These are phyloP conservation scores for Polypterus bichir DNA, from an alignment of 2,113 vertebrate genomes.

Conservation along the genomic window DNA sequence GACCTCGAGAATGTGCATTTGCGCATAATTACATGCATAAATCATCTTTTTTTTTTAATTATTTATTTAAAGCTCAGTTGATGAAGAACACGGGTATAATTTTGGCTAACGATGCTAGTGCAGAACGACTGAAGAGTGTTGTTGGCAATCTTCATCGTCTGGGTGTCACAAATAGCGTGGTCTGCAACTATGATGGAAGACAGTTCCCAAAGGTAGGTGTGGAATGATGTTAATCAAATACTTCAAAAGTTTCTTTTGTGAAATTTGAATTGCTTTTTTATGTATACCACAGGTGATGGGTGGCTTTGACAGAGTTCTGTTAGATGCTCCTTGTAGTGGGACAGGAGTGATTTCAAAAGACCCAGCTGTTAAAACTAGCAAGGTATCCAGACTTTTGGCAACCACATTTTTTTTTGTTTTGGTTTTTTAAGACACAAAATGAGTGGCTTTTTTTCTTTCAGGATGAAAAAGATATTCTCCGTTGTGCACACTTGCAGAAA, in stretches of 20 bases:
- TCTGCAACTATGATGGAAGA: constrained; percentile 85
- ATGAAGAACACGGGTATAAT: constrained; percentile 94
- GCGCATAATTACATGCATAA: too few species aligned
- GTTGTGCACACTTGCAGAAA: constrained; percentile 88
- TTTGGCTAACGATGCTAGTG: constrained; percentile 79
- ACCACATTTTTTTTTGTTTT: not conserved
- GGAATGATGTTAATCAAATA: not conserved
- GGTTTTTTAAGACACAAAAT: not conserved
- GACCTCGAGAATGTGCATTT: too few species aligned
- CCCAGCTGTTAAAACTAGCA: constrained; percentile 87
- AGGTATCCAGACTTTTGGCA: constrained; percentile 44
- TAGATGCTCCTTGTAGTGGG: constrained; percentile 90
- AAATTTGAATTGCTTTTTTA: not conserved
- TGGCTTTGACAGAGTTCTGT: constrained; percentile 83
- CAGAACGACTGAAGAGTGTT: constrained; percentile 74
- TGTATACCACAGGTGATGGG: constrained; percentile 63
- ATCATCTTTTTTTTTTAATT: too few species aligned
- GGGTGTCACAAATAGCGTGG: constrained; percentile 77
- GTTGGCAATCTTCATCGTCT: constrained; percentile 90
- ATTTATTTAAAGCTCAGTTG: constrained; percentile 62
- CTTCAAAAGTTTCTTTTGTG: not conserved
- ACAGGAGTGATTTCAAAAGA: constrained; percentile 94
- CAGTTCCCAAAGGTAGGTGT: constrained; percentile 79
- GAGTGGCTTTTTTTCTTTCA: constrained; percentile 26
- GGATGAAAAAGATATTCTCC: constrained; percentile 74